Evolutionary conservation across 2,113 vertebrate genomes (phyloP), one percentile per base, ranked within the genome.

Genomic region (Campylomormyrus tamandua): DNA sequence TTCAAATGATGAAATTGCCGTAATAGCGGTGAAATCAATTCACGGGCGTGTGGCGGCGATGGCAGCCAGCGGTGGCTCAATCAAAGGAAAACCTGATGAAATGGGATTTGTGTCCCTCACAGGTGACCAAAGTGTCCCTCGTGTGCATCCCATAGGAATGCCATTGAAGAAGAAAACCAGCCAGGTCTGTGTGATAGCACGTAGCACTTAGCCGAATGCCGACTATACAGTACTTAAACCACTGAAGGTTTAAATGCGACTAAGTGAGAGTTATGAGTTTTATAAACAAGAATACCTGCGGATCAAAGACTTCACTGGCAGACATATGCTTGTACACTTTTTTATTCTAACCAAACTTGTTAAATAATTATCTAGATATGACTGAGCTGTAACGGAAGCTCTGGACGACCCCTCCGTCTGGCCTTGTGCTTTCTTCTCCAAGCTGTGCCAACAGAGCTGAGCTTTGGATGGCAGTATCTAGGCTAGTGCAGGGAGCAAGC

Each of bases 1-100:
- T n/a, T 86, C 83, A 86, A 85, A 85, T 85, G 83, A 85, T 85
- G 83, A 85, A 85, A 85, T 50, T 85, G 83, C n/a, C 45, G 46
- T 85, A 85, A 85, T 85, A 27, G n/a, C 45, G 27, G 83, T 85
- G 83, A 85, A 85, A 85, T 85, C 45, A n/a, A 49, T 49, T 85
- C 83, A 85, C 11, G 49, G 48, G 45, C 2, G 24, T 50, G 45
- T 27, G 46, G 46, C 11, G 3, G 19, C 13, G 8, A 11, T n/a
- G 83, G n/a, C 46, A n/a, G 39, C 1, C 31, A 9, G 70, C n/a
- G 27, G 70, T 74, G 70, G 31, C 0, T 85, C 24, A 46, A 85
- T 85, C 83, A 85, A 85, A 85, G 83, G 5, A 24, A 9, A 48
- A 50, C 19, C 83, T 27, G 70, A 77, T 27, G 48, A 50, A 85